These are phyloP conservation scores for Mythimna pallens DNA, from an alignment of 2,888 invertebrate species.

Conservation along the genomic window DNA sequence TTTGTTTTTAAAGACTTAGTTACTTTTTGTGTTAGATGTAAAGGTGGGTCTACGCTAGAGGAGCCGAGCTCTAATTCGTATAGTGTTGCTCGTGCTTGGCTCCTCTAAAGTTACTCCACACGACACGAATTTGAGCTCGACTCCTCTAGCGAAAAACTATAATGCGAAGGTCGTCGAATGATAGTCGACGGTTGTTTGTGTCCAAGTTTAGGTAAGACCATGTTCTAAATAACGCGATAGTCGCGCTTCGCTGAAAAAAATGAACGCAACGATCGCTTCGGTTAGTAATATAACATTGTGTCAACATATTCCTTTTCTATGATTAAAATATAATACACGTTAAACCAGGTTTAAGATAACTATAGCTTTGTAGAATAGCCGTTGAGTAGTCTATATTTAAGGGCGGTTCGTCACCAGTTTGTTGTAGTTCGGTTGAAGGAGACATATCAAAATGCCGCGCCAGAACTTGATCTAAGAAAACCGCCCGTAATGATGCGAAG, in stretches of 20 bases:
- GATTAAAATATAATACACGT: conserved; percentile 19
- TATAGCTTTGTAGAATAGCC: neutral
- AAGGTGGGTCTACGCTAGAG: too few species aligned
- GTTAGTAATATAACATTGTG: neutral
- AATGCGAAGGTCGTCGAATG: conserved; percentile 2
- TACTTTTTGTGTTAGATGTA: conserved; percentile 27
- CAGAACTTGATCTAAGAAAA: neutral
- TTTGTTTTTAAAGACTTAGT: conserved; percentile 27
- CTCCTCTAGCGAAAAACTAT: conserved; percentile 16
- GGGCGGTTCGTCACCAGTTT: neutral
- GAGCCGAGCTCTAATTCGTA: too few species aligned
- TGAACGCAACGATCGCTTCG: neutral
- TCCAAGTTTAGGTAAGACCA: conserved; percentile 5
- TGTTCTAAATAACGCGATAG: neutral
- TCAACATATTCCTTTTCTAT: conserved; percentile 45
- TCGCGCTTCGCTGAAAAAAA: neutral
- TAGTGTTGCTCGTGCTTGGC: too few species aligned
- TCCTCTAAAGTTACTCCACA: too few species aligned
- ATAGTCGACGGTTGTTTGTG: conserved; percentile 10
- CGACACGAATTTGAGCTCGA: too few species aligned
- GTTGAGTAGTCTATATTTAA: neutral
- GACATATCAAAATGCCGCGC: neutral
- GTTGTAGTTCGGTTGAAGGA: neutral
- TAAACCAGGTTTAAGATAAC: neutral
- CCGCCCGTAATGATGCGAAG: neutral